A percentile compares a stretch with the other conserved stretches of the same genome.
Conservation (phyloP, 2,113 vertebrate species). For the Nothocercus nigrocapillus region DNA sequence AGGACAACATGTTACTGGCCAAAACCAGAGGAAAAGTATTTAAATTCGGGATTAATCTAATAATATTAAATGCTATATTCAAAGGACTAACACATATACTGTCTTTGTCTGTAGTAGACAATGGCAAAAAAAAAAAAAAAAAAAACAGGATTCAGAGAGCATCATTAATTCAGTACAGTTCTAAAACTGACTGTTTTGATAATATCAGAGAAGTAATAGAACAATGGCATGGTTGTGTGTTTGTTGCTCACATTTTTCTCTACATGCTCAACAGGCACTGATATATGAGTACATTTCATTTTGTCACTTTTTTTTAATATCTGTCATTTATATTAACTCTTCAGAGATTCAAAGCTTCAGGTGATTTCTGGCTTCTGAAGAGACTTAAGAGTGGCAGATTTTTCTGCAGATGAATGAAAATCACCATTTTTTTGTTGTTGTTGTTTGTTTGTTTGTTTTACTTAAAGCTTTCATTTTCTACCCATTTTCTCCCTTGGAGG, state of each 20-base stretch:
- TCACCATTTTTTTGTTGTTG: neutral
- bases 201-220: neutral
- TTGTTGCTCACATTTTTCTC: neutral
- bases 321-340: neutral
- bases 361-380: neutral
- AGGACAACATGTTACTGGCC: no score
- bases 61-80: neutral
- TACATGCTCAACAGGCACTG: neutral
- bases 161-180: neutral
- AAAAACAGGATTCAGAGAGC: neutral
- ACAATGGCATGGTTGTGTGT: neutral
- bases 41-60: neutral
- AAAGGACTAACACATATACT: neutral
- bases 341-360: neutral
- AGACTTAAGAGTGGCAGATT: neutral
- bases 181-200: neutral
- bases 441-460: neutral
- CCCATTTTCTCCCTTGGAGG: neutral
- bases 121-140: neutral
- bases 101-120: neutral
- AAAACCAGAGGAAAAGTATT: neutral
- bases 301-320: neutral
- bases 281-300: neutral
- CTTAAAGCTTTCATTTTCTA: neutral
- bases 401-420: neutral